Evolutionary conservation across 2,888 invertebrate species (phyloP).

Genomic region (Sylvicola cinctus): DNA sequence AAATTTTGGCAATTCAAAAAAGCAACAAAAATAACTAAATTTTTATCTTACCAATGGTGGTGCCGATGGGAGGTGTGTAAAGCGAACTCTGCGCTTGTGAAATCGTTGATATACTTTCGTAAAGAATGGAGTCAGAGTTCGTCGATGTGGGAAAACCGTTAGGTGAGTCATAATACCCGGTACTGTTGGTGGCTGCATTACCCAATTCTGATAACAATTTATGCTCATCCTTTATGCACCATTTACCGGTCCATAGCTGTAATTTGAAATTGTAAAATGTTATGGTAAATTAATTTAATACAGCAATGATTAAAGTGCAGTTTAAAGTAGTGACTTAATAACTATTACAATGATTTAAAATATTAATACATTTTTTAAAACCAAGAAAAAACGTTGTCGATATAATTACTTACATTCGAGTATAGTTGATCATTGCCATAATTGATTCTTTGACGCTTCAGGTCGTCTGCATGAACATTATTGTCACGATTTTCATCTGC

Average conservation of each 20-base stretch:
- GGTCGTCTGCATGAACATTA: conserved; percentile 69
- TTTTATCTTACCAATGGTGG: conserved; percentile 45
- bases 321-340: too few species aligned
- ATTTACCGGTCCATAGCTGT: conserved; percentile 77
- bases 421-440: conserved; percentile 82
- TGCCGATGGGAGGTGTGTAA: conserved; percentile 58
- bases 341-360: too few species aligned
- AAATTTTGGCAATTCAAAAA: too few species aligned
- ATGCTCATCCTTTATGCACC: conserved; percentile 83
- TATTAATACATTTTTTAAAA: too few species aligned
- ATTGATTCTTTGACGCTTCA: conserved; percentile 69
- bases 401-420: conserved; percentile 51
- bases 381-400: not conserved
- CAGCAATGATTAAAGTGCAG: too few species aligned
- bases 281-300: too few species aligned
- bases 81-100: conserved; percentile 49
- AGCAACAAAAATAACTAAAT: too few species aligned
- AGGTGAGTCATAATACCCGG: conserved; percentile 34
- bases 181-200: conserved; percentile 28
- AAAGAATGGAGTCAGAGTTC: conserved; percentile 35
- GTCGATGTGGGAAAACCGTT: conserved; percentile 13
- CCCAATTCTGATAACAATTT: conserved; percentile 68
- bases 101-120: conserved; percentile 51
- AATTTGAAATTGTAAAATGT: conserved; percentile 28
- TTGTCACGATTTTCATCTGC: conserved; percentile 75